Evolutionary conservation across 2,797 vertebrate species (phyloP).

Genomic region (Cirrhinus molitorella): DNA sequence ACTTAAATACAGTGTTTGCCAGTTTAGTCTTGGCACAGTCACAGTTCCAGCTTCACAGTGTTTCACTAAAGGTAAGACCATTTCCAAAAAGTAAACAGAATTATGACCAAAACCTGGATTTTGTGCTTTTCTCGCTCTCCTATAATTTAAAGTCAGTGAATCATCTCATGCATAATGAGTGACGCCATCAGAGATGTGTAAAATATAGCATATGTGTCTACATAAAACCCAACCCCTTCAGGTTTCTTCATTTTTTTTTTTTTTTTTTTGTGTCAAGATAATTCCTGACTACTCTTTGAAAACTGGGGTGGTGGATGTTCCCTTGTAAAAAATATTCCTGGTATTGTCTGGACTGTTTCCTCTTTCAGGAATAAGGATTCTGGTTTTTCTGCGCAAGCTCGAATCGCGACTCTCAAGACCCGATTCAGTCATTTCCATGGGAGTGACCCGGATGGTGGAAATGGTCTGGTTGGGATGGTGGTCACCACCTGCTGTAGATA

Average conservation of each 20-base stretch:
- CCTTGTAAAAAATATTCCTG: conserved; percentile 98
- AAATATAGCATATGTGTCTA: conserved; percentile 1
- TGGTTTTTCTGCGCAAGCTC: conserved; percentile 91
- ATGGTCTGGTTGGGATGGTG: conserved; percentile 78
- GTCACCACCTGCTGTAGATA: conserved; percentile 75
- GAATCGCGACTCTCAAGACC: conserved; percentile 90
- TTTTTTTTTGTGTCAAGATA: neutral
- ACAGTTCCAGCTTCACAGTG: conserved; percentile 61
- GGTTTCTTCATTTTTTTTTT: neutral
- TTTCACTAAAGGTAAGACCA: conserved; percentile 46
- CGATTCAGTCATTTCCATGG: conserved; percentile 86
- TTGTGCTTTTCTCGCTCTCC: conserved; percentile 77
- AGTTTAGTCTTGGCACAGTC: conserved; percentile 58
- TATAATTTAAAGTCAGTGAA: conserved; percentile 46
- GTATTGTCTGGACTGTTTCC: conserved; percentile 93
- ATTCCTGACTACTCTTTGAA: conserved; percentile 84
- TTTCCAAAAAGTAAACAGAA: conserved; percentile 69
- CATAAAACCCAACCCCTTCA: neutral
- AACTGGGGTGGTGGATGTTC: conserved; percentile 88
- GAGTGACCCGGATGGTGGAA: conserved; percentile 93
- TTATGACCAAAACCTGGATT: conserved; percentile 67
- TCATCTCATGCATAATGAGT: conserved; percentile 52
- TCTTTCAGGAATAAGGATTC: conserved; percentile 94
- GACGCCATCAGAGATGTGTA: conserved; percentile 62
- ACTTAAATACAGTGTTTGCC: conserved; percentile 49